Conservation (phyloP, 2,888 invertebrate genomes). For the Dascillus cervinus region DNA sequence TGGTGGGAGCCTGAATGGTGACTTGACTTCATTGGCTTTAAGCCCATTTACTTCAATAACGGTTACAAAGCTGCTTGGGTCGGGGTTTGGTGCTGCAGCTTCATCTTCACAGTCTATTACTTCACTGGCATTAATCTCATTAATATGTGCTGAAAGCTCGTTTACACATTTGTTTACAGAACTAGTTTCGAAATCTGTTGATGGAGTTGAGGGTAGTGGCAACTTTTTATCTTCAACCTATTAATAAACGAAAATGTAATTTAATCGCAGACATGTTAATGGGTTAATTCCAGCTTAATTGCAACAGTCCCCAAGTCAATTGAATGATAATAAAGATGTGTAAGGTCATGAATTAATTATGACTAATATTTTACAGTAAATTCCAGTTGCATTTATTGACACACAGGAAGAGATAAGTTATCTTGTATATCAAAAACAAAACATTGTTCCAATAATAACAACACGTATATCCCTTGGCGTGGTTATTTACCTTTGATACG, state of each 20-base stretch:
- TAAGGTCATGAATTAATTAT: no score
- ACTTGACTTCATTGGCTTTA: conserved; percentile 35
- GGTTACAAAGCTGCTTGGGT: conserved; percentile 68
- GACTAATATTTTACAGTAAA: no score
- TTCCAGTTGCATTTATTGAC: no score
- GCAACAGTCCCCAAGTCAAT: no score
- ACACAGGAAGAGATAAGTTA: no score
- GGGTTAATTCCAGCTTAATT: no score
- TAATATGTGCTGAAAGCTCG: conserved; percentile 50
- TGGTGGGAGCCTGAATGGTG: conserved; percentile 13
- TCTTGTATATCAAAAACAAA: conserved; percentile 1
- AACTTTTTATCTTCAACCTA: no score
- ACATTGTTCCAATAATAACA: not conserved
- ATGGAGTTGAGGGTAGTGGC: no score
- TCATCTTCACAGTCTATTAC: conserved; percentile 4
- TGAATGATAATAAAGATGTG: no score
- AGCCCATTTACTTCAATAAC: conserved; percentile 84
- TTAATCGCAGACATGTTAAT: no score
- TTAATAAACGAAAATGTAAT: no score
- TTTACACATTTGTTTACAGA: conserved; percentile 61
- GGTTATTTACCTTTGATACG: conserved; percentile 25
- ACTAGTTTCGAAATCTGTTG: conserved; percentile 32
- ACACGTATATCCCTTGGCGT: no score
- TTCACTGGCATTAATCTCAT: conserved; percentile 9
- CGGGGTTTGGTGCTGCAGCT: conserved; percentile 30